phyloP scores from a whole-genome alignment of 2,797 vertebrate genomes.

The Micrastur ruficollis region DNA sequence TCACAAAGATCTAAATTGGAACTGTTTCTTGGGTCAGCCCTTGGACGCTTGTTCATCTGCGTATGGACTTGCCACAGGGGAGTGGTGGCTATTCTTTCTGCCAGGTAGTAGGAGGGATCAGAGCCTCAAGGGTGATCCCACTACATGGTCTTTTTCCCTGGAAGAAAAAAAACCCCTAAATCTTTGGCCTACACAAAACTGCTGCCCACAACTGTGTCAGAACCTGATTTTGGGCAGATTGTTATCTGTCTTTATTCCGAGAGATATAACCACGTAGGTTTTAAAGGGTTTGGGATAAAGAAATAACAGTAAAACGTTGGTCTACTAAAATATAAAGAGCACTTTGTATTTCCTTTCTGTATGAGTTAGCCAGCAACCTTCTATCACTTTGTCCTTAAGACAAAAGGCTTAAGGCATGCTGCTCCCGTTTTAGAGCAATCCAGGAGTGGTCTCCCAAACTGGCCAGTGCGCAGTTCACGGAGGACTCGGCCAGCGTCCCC shows the following conservation, averaged over 20 bases:
- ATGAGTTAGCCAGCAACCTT: background rate
- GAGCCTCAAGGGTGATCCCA: background rate
- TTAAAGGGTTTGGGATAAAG: background rate
- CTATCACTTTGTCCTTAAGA: background rate
- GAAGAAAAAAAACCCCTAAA: background rate
- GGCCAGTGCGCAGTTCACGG: fast-evolving
- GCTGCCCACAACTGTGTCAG: background rate
- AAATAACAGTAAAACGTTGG: background rate
- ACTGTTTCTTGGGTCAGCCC: background rate
- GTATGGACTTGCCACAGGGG: fast-evolving
- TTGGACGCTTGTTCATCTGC: background rate
- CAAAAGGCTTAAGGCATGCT: background rate
- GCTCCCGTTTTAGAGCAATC: background rate
- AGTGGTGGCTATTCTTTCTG: background rate
- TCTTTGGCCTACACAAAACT: background rate
- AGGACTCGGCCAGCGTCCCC: background rate
- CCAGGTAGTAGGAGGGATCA: background rate
- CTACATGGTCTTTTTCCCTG: background rate
- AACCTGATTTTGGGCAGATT: background rate
- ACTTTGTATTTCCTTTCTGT: background rate
- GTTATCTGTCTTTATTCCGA: background rate
- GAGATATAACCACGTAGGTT: background rate
- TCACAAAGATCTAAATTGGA: background rate
- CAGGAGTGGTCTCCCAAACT: background rate
- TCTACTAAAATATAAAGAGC: background rate